Evolutionary conservation across 2,888 invertebrate species (phyloP), one percentile per base, ranked within the genome.

Genomic region (Melinaea menophilus): DNA sequence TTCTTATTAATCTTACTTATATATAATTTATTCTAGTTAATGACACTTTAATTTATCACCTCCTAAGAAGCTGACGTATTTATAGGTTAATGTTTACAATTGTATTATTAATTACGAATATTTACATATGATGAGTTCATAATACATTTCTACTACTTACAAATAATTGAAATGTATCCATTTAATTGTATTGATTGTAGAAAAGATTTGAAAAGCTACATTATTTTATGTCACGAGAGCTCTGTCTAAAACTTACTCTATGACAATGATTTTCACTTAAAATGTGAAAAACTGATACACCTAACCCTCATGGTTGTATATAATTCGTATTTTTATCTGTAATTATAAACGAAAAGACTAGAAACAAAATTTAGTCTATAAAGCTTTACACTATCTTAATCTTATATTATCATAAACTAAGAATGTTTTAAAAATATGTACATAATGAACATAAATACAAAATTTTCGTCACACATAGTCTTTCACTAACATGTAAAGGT

Each of bases 381-480:
- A 66, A 58, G 51, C 59, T 65, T 34, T 65, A 65, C 58, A 48
- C 51, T 60, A 62, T 34, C 56, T 59, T 59, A 59, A 12, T 48
- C 34, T 31, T 56, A 59, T 56, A 47, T 59, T 54, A 22, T 22
- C 22, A 22, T 22, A 48, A 57, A 47, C 59, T 58, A 60, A 59
- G 12, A 56, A 41, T 41, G 41, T 41, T 37, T 56, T 55, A 41
- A 13, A 56, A 41, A 47, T 65, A 65, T 65, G 41, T 67, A 67
- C 67, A 67, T 55, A 58, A 58, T 48, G 55, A 5, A 56, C 22
- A 63, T 65, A 61, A 67, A 67, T 65, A 63, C 48, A 34, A 55
- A 12, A 33, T 56, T 46, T 48, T 47, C 12, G 34, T 56, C 46
- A 62, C 56, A 48, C 33, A n/a, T 60, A 63, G 65, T 64, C 62